Conservation (phyloP, 2,113 vertebrate species). For the Salvator merianae region DNA sequence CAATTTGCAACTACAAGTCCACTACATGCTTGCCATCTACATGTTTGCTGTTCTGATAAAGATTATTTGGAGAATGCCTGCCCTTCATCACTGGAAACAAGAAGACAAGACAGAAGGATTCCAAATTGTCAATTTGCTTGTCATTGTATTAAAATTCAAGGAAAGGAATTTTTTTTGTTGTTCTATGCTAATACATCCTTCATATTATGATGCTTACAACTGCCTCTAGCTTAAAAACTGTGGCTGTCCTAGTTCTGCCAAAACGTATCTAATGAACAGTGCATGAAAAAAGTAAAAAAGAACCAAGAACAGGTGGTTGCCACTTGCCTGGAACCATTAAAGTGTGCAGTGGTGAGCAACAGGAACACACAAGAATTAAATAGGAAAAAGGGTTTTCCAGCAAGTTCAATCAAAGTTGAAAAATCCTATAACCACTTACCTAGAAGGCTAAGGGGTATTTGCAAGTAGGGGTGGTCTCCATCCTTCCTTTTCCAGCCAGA, state of each 20-base stretch:
- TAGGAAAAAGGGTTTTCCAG: not conserved
- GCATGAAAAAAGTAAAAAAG: not conserved
- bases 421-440: not conserved
- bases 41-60: too few relatives aligned
- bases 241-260: conserved; percentile 26
- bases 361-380: rapidly evolving
- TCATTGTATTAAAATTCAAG: not conserved
- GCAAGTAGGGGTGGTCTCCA: too few relatives aligned
- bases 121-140: not conserved
- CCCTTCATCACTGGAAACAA: too few relatives aligned
- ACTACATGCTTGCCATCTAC: too few relatives aligned
- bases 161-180: not conserved
- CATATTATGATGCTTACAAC: not conserved
- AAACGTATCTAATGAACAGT: not conserved
- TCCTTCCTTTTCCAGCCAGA: too few relatives aligned
- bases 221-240: conserved; percentile 5
- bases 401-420: not conserved
- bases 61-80: too few relatives aligned
- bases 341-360: not conserved
- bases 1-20: too few relatives aligned
- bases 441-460: too few relatives aligned
- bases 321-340: not conserved
- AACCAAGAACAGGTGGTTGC: rapidly evolving
- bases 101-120: too few relatives aligned
- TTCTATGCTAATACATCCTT: not conserved